Conservation (phyloP, 2,113 vertebrate species). For the Phalacrocorax carbo region DNA sequence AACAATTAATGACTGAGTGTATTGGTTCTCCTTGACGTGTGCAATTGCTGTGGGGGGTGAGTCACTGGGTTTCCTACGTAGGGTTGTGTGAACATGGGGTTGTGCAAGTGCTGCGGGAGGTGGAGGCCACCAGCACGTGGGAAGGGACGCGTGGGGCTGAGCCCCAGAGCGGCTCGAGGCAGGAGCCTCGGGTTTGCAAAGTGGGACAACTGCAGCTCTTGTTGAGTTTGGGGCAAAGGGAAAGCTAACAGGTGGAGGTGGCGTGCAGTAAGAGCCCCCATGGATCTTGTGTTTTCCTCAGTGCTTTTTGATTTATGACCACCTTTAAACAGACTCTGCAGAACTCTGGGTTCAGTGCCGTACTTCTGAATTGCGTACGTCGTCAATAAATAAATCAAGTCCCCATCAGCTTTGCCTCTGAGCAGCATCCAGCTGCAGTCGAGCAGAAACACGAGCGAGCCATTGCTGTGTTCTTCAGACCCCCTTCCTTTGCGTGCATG, state of each 20-base stretch:
- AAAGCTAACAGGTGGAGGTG: background rate
- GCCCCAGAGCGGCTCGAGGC: background rate
- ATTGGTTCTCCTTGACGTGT: background rate
- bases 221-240: background rate
- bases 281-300: background rate
- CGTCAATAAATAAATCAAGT: background rate
- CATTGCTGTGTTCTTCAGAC: background rate
- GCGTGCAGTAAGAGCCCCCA: accelerated
- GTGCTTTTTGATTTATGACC: background rate
- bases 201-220: accelerated
- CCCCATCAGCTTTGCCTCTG: conserved; percentile 28
- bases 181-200: background rate
- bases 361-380: background rate
- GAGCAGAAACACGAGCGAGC: background rate
- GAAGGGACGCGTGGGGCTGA: background rate
- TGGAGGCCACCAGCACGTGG: accelerated
- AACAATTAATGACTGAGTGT: accelerated
- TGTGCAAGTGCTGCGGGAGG: background rate
- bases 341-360: background rate
- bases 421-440: conserved; percentile 41
- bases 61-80: background rate
- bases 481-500: background rate
- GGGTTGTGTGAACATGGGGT: accelerated
- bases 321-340: background rate
- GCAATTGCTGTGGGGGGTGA: background rate